phyloP scores from a whole-genome alignment of 2,888 invertebrate genomes.

The Cheiracanthium punctorium region DNA sequence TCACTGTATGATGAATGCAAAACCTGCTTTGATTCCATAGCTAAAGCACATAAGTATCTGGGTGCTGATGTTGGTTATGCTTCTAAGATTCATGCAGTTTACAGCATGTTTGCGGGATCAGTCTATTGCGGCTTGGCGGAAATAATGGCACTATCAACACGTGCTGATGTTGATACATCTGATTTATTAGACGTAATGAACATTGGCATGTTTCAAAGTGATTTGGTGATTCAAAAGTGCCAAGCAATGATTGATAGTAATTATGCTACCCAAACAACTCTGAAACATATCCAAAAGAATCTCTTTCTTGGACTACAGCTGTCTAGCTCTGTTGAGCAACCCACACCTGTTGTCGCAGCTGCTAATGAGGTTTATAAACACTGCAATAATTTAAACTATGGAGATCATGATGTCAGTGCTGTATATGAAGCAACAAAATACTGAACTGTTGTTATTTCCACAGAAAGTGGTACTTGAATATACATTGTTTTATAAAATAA shows the following conservation, averaged over 20 bases:
- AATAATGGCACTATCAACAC: slow-evolving; percentile 93
- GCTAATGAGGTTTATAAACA: slow-evolving; percentile 85
- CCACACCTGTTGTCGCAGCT: slow-evolving; percentile 91
- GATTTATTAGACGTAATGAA: slow-evolving; percentile 92
- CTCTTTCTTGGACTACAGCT: slow-evolving; percentile 89
- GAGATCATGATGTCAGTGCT: slow-evolving; percentile 26
- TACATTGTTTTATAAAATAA: no score
- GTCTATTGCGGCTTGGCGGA: slow-evolving; percentile 93
- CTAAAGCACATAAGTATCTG: slow-evolving; percentile 92
- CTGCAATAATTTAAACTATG: slow-evolving; percentile 18
- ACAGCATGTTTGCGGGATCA: slow-evolving; percentile 91
- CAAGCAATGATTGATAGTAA: slow-evolving; percentile 4
- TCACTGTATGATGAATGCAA: slow-evolving; percentile 94
- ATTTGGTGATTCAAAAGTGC: slow-evolving; percentile 7
- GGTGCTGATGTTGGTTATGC: slow-evolving; percentile 88
- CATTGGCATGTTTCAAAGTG: slow-evolving; percentile 87
- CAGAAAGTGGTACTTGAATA: no score
- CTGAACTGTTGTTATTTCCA: no score
- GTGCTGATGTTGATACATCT: slow-evolving; percentile 90
- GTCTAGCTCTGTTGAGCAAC: slow-evolving; percentile 92
- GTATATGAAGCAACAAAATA: slow-evolving; percentile 16
- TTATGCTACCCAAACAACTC: slow-evolving; percentile 80
- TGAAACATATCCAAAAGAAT: slow-evolving; percentile 97
- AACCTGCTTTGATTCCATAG: slow-evolving; percentile 95
- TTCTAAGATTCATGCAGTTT: slow-evolving; percentile 88